These are phyloP conservation scores for Entosphenus tridentatus DNA, from an alignment of 2,113 vertebrate species.

Conservation along the genomic window DNA sequence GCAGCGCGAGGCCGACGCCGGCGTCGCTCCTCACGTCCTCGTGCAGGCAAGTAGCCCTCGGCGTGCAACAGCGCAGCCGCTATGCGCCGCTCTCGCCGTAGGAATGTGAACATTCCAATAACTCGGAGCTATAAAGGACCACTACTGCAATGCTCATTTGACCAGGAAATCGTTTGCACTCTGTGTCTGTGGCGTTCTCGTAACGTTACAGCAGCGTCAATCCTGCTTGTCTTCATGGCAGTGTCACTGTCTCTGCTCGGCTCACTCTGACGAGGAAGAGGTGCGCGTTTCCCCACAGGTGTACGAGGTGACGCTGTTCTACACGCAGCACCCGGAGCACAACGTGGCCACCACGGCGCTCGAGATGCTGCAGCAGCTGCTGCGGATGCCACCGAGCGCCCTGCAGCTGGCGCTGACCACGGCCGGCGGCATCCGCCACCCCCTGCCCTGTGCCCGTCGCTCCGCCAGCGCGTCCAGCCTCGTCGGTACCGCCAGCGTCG, in stretches of 20 bases:
- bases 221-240: no score
- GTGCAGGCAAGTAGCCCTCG: conserved; percentile 35
- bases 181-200: no score
- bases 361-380: conserved; percentile 68
- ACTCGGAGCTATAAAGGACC: no score
- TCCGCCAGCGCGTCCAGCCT: conserved; percentile 1
- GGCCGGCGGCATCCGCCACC: conserved; percentile 29
- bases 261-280: no score
- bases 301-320: conserved; percentile 73
- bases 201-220: no score
- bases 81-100: no score
- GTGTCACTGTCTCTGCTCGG: no score
- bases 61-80: no score
- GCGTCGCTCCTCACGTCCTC: conserved; percentile 60
- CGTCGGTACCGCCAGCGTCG: background rate
- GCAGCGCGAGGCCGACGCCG: conserved; percentile 64
- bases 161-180: no score
- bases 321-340: conserved; percentile 78
- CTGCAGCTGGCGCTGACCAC: conserved; percentile 50
- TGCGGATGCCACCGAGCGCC: conserved; percentile 57
- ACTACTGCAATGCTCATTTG: no score
- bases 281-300: conserved; percentile 26
- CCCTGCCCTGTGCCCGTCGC: background rate
- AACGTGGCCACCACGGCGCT: conserved; percentile 80
- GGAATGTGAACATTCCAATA: no score